These are phyloP conservation scores for Arvicanthis niloticus DNA, from an alignment of 2,113 vertebrate species.

Conservation along the genomic window DNA sequence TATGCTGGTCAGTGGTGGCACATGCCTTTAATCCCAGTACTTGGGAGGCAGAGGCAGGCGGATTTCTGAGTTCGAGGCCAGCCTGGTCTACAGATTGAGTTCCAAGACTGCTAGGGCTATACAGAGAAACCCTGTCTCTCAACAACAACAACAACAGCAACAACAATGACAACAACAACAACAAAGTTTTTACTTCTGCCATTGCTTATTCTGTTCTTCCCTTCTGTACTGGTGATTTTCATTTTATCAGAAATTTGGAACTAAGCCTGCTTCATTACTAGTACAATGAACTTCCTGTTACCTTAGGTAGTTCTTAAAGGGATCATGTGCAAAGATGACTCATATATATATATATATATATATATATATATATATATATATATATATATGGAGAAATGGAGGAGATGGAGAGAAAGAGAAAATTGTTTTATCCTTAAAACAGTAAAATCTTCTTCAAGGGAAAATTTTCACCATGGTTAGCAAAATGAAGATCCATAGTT, in stretches of 20 bases:
- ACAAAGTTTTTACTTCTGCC: slow-evolving; percentile 5
- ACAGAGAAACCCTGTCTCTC: too few relatives aligned
- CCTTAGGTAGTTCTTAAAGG: background rate
- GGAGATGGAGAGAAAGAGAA: too few relatives aligned
- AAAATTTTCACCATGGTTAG: background rate
- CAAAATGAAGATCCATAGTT: background rate
- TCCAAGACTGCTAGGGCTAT: too few relatives aligned
- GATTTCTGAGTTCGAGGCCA: too few relatives aligned
- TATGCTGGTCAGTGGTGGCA: too few relatives aligned
- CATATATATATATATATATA: background rate
- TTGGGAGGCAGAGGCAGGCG: too few relatives aligned
- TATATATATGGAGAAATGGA: background rate
- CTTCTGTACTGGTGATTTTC: background rate
- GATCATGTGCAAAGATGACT: background rate
- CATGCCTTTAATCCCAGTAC: too few relatives aligned
- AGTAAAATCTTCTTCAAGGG: too few relatives aligned
- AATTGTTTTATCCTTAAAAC: too few relatives aligned
- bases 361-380: background rate
- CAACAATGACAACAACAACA: too few relatives aligned
- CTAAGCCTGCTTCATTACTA: background rate
- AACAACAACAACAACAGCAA: too few relatives aligned
- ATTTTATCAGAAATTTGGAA: slow-evolving; percentile 30
- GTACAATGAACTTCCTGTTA: background rate
- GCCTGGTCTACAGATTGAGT: too few relatives aligned
- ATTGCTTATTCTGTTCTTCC: background rate